Evolutionary conservation across 2,113 vertebrate genomes (phyloP).

Genomic region (Zapus hudsonius): DNA sequence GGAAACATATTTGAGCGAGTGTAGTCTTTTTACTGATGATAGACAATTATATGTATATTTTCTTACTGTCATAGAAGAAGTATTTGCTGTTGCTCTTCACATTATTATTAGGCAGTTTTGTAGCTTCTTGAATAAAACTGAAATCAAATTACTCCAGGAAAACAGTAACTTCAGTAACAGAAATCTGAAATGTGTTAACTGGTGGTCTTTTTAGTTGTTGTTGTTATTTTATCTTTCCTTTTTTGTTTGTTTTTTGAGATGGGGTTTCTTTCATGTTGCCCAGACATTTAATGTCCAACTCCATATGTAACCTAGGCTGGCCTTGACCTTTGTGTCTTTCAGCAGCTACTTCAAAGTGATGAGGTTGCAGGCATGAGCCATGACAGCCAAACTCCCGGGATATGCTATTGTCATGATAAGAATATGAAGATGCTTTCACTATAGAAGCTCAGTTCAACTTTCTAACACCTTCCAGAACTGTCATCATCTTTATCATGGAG

Average conservation of each 20-base stretch:
- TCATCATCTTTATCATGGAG: background rate
- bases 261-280: background rate
- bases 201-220: too few relatives aligned
- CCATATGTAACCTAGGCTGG: too few relatives aligned
- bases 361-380: accelerated
- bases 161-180: background rate
- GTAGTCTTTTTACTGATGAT: background rate
- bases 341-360: background rate
- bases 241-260: background rate
- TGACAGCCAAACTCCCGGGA: background rate
- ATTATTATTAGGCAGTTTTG: background rate
- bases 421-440: background rate
- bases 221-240: background rate
- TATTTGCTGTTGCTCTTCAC: background rate
- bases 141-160: background rate
- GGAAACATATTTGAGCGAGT: background rate
- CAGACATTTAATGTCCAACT: background rate
- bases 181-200: background rate
- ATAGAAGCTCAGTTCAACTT: background rate
- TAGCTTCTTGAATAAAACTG: background rate
- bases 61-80: background rate
- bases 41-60: background rate
- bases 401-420: background rate
- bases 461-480: background rate
- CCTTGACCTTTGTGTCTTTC: background rate